Conservation (phyloP, 2,888 invertebrate genomes). For the Terebella lapidaria region DNA sequence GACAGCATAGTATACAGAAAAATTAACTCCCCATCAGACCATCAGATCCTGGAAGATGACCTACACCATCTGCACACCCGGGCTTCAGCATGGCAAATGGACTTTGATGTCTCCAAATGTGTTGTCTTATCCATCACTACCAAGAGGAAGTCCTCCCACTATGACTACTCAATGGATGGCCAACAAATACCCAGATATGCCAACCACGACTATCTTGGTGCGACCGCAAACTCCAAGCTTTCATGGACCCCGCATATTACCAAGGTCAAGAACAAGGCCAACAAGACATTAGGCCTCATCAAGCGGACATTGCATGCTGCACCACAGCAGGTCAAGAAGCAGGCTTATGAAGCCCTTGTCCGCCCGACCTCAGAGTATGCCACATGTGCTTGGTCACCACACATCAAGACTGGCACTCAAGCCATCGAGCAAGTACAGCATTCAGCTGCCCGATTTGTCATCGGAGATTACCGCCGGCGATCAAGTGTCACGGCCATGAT, state of each 20-base stretch:
- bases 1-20: no score
- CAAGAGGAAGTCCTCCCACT: background rate
- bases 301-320: background rate
- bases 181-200: no score
- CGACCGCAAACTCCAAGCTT: background rate
- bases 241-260: background rate
- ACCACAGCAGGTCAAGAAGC: background rate
- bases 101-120: background rate
- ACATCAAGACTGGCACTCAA: background rate
- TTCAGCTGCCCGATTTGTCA: background rate
- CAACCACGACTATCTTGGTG: no score
- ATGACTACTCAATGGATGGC: background rate
- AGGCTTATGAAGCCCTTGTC: background rate
- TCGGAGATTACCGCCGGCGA: background rate
- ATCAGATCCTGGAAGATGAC: no score
- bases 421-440: background rate
- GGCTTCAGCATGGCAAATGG: no score
- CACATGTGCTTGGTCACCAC: background rate
- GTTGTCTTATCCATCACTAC: background rate
- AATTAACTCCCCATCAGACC: no score
- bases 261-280: background rate
- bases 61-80: no score
- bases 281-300: background rate
- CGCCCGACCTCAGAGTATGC: background rate
- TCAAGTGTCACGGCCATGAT: background rate